phyloP scores from a whole-genome alignment of 2,888 invertebrate species.

The Anthophora plumipes region DNA sequence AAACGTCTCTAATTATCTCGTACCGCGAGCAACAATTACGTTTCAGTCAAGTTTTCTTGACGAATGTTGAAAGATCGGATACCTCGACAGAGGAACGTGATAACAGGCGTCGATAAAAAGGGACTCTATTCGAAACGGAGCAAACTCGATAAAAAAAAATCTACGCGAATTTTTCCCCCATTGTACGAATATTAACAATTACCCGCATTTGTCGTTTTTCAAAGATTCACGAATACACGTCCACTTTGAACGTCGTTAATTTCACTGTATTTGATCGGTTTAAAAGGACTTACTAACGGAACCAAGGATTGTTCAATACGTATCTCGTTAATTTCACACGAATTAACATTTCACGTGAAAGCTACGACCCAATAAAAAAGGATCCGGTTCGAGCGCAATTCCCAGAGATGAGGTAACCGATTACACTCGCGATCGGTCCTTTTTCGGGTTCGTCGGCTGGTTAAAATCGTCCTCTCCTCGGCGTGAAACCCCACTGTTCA shows the following conservation, averaged over 20 bases:
- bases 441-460: constrained; percentile 1
- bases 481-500: neutral
- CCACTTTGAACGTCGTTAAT: neutral
- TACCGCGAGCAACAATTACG: neutral
- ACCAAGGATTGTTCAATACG: neutral
- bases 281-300: neutral
- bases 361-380: neutral
- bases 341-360: constrained; percentile 14
- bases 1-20: neutral
- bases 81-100: neutral
- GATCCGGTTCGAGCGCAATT: constrained; percentile 4
- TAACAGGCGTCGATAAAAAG: constrained; percentile 68
- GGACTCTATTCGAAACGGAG: constrained; percentile 37
- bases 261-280: neutral
- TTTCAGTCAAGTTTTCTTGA: too few relatives aligned
- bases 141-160: neutral
- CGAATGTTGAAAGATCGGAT: neutral
- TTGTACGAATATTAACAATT: neutral
- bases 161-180: neutral
- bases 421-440: neutral
- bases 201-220: too few relatives aligned
- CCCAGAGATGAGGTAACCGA: neutral
- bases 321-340: neutral
- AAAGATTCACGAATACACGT: too few relatives aligned
- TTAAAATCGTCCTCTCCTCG: too few relatives aligned